Conservation (phyloP, 2,113 vertebrate species). For the Mixornis gularis region DNA sequence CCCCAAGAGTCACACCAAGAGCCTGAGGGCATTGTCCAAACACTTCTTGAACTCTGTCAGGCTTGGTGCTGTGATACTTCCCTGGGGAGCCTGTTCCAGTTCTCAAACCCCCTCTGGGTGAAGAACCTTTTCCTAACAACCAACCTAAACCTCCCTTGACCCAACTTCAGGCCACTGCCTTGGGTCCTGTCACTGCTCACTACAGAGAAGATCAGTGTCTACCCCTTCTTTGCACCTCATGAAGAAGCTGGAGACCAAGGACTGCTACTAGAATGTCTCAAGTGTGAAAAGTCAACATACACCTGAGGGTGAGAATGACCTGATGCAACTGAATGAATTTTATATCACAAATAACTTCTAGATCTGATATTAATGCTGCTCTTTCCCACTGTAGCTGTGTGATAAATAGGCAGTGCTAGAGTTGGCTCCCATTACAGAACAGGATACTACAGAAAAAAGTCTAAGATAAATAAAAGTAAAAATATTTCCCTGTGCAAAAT, state of each 20-base stretch:
- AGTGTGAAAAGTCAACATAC: neutral
- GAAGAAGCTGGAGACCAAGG: neutral
- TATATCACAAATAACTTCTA: neutral
- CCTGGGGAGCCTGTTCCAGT: neutral
- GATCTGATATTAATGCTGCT: neutral
- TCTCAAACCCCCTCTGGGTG: fast-evolving
- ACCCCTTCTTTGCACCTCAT: neutral
- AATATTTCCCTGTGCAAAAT: neutral
- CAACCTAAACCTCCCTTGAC: neutral
- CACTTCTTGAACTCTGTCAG: neutral
- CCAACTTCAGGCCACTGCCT: neutral
- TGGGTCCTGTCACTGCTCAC: neutral
- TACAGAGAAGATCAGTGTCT: neutral
- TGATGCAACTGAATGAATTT: fast-evolving
- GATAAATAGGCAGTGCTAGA: neutral
- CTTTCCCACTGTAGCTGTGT: neutral
- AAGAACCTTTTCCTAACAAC: neutral
- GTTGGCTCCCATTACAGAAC: neutral
- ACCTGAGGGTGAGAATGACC: neutral
- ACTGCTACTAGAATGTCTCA: fast-evolving
- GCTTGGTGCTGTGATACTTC: neutral
- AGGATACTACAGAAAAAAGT: neutral
- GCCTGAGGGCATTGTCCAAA: neutral
- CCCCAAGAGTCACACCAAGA: neutral
- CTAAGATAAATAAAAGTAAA: neutral